A percentile compares a stretch with the other conserved stretches of the same genome.
phyloP scores from a whole-genome alignment of 1,140 invertebrate genomes.

The Spodoptera litura region DNA sequence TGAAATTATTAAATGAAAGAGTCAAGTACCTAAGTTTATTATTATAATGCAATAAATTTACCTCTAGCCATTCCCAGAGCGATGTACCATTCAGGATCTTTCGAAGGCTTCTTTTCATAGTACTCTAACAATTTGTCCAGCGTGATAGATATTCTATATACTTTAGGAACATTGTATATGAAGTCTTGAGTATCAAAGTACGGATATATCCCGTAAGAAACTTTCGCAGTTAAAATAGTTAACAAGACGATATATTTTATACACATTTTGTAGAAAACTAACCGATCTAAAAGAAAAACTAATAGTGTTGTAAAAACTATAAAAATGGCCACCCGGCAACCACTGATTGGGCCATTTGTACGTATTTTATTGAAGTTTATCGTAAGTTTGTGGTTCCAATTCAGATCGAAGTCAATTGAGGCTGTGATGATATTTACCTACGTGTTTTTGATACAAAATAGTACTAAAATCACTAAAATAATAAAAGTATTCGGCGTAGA shows the following conservation, averaged over 20 bases:
- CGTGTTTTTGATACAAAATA: not conserved
- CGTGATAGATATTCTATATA: constrained; percentile 77
- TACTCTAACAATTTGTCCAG: constrained; percentile 77
- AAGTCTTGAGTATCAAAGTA: constrained; percentile 83
- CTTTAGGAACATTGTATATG: constrained; percentile 82
- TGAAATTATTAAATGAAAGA: too few relatives aligned
- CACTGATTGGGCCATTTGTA: constrained; percentile 68
- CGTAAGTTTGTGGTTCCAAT: constrained; percentile 36
- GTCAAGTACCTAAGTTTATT: too few relatives aligned
- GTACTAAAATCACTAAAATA: not conserved
- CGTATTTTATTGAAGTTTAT: constrained; percentile 36
- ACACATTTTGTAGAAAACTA: constrained; percentile 71
- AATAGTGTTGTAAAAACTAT: constrained; percentile 52
- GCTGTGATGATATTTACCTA: constrained; percentile 6
- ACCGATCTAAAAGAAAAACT: constrained; percentile 48
- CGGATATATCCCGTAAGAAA: constrained; percentile 69
- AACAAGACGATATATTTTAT: constrained; percentile 64
- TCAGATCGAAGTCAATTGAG: constrained; percentile 19
- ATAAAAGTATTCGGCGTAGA: too few relatives aligned
- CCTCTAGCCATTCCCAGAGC: constrained; percentile 76
- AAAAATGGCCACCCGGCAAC: constrained; percentile 59
- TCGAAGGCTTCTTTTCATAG: constrained; percentile 80
- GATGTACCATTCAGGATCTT: constrained; percentile 82
- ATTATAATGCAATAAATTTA: constrained; percentile 39
- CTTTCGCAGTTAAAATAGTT: constrained; percentile 38